Base-by-base conservation (phyloP, 1,140 invertebrate genomes). In the Euwallacea fornicatus region DNA sequence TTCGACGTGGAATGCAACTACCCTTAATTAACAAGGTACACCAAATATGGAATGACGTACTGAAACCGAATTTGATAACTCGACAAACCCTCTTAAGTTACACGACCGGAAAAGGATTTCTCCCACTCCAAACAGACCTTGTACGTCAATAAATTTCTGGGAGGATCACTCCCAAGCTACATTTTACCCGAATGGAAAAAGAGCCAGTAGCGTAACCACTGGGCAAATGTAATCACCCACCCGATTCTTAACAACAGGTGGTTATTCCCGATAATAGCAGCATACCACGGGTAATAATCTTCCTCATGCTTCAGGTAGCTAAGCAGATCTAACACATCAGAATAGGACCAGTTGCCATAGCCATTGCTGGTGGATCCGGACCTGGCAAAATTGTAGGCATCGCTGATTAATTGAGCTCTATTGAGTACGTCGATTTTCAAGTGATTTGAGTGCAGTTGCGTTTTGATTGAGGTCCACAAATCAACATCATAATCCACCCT, bases 321-420 rank as follows among this genome's bases (percentile, higher is more conserved):
- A 0, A 87, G 80, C 1, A 89, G 79, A 6, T 87, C 81, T 7
- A 92, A 80, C 0, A 86, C 85, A 15, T 84, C 79, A 0, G 76
- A 70, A 21, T 87, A 85, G 11, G 15, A 8, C 76, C 73, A 81
- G 7, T 13, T 7, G n/a, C 61, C 21, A 44, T 69, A 42, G 44
- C 56, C 21, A 11, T 61, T 9, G 0, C n/a, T 41, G 8, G 21
- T 47, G 6, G 76, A 60, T 7, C 77, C 79, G 69, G 84, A 81
- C 47, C 86, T 80, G 2, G 85, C 80, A 72, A 88, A 82, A 77
- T 89, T 89, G 44, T 93, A 83, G 3, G 91, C 83, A 82, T 96
- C 94, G 75, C 95, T 91, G 6, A 94, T 84, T 8, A 95, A 84
- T 79, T 93, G 91, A 0, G 91, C 92, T 77, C 93, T 85, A 80